A percentile compares a stretch with the other conserved stretches of the same genome.
phyloP scores from a whole-genome alignment of 2,888 invertebrate genomes.

The Drosophila borborema region DNA sequence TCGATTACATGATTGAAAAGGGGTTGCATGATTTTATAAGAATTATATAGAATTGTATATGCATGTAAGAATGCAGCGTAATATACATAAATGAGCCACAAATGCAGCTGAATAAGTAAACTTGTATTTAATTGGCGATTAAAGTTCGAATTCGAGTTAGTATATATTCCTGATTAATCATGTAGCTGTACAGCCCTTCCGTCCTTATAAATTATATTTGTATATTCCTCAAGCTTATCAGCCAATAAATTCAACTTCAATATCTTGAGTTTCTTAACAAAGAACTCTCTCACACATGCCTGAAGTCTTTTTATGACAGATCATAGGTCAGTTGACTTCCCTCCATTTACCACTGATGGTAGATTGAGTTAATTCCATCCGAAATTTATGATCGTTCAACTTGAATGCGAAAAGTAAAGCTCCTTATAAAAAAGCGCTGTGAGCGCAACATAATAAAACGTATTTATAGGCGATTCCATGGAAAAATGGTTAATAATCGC shows the following conservation, averaged over 20 bases:
- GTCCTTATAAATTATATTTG: background rate
- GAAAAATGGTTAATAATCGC: constrained; percentile 12
- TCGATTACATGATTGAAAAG: constrained; percentile 5
- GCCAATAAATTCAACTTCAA: background rate
- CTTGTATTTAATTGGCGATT: background rate
- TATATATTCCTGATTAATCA: no score
- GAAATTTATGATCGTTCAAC: background rate
- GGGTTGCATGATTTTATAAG: background rate
- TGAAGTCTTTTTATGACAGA: background rate
- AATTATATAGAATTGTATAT: background rate
- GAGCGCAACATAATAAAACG: background rate
- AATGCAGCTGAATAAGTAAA: background rate
- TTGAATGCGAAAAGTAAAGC: background rate
- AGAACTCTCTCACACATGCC: background rate
- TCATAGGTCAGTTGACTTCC: background rate
- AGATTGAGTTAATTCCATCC: background rate
- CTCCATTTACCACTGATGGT: background rate
- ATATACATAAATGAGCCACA: background rate
- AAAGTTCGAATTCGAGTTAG: no score
- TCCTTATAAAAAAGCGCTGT: background rate
- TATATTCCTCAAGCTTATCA: background rate
- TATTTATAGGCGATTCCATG: constrained; percentile 10
- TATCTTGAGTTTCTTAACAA: background rate
- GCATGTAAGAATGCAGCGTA: background rate
- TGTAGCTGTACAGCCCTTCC: background rate